phyloP scores from a whole-genome alignment of 1,140 invertebrate genomes.

The Acyrthosiphon pisum region DNA sequence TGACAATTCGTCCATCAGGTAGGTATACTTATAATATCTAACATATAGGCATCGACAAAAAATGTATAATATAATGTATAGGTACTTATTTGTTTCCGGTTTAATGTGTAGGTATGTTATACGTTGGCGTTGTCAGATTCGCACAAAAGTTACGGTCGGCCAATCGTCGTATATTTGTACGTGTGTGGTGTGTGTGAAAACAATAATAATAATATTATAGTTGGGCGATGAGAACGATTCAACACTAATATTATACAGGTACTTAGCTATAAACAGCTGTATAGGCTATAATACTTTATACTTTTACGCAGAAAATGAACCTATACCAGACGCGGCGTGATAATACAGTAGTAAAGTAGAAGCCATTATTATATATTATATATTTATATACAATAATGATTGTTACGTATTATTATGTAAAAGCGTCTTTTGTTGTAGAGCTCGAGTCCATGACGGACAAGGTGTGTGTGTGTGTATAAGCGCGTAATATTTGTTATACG shows the following conservation, averaged over 20 bases:
- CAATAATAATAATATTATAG: background rate
- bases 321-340: no score
- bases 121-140: background rate
- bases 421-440: background rate
- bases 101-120: background rate
- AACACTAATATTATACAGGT: background rate
- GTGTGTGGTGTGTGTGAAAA: background rate
- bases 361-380: background rate
- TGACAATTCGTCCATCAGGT: no score
- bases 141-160: background rate
- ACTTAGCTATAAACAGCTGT: background rate
- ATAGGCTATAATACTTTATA: background rate
- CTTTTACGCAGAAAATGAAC: background rate
- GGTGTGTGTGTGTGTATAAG: background rate
- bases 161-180: background rate
- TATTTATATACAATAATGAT: background rate
- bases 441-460: slow-evolving; percentile 15
- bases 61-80: background rate
- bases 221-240: background rate
- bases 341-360: background rate
- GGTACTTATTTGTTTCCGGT: background rate
- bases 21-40: no score
- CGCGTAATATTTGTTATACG: background rate
- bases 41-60: background rate
- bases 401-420: slow-evolving; percentile 1